Base-by-base conservation (phyloP, 2,797 vertebrate genomes). In the Okamejei kenojei region DNA sequence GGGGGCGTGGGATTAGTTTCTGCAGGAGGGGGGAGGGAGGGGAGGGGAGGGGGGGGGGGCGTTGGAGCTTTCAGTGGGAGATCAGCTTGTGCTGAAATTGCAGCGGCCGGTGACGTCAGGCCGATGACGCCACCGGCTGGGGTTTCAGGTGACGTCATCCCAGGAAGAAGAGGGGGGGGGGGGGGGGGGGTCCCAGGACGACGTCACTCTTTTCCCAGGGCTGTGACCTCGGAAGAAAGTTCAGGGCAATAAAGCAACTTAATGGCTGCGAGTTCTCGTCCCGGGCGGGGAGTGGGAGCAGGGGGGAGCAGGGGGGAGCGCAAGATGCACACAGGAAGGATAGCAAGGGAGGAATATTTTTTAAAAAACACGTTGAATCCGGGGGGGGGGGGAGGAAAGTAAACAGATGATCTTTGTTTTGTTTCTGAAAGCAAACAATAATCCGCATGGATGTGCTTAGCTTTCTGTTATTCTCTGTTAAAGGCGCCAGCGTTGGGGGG, bases 401-500 rank as follows among this genome's bases (percentile, higher is more conserved):
- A 21, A 32, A 68, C 61, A 23, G 65, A 71, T 68, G 86, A 90
- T 63, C n/a, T 90, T 90, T 68, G 19, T 77, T 76, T 29, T 76
- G 10, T 77, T 29, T 26, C 19, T 29, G 19, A 73, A 38, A 90
- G 68, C 32, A 26, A 54, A 54, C 21, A 32, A 35, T 10, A 90
- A 45, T 74, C 35, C 54, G 23, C 35, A 17, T 90, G 23, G 32
- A 9, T 26, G 71, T 91, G 38, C 15, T 21, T 74, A 3, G 5
- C 38, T 74, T 91, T 54, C 23, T 29, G 73, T 74, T 29, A 91
- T 45, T 45, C 61, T 88, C 32, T 68, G 1, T 35, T 0, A 19
- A 15, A 79, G 78, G 78, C 78, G 2, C 32, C 7, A 93, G 93
- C 17, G 84, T 74, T 78, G 94, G 74, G 78, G 78, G 94, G 84